Conservation (phyloP, 2,888 invertebrate species). For the Andrena chrysosceles region DNA sequence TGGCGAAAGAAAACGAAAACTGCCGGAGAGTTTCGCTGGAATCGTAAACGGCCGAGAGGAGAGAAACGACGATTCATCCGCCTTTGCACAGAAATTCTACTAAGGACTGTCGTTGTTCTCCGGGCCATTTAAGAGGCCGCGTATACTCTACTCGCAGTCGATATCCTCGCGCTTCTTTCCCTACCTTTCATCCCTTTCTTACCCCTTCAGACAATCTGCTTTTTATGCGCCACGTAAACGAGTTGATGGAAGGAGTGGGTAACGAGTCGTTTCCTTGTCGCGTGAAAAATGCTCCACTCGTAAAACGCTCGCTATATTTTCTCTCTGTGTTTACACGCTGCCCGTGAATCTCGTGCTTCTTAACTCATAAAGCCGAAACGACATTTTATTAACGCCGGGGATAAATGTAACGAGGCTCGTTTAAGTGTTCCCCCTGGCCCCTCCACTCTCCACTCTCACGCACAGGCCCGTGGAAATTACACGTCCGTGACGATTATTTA, state of each 20-base stretch:
- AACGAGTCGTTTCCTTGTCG: slow-evolving; percentile 63
- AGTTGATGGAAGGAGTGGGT: slow-evolving; percentile 45
- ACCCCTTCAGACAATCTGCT: slow-evolving; percentile 53
- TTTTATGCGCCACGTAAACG: slow-evolving; percentile 64
- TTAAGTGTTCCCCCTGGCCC: slow-evolving; percentile 35
- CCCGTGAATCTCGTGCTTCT: slow-evolving; percentile 58
- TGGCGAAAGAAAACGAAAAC: not conserved
- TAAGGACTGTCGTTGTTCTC: slow-evolving; percentile 9
- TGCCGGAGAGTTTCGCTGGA: not conserved
- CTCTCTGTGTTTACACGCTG: slow-evolving; percentile 50
- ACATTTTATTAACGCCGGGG: slow-evolving; percentile 64
- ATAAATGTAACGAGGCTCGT: slow-evolving; percentile 63
- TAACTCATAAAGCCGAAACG: slow-evolving; percentile 65
- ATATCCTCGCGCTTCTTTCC: slow-evolving; percentile 47
- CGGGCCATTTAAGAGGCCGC: slow-evolving; percentile 27
- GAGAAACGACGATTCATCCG: not conserved
- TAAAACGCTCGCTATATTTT: slow-evolving; percentile 65
- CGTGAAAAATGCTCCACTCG: slow-evolving; percentile 67
- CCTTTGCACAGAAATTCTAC: slow-evolving; percentile 17
- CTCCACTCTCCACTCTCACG: not conserved
- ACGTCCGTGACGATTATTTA: slow-evolving; percentile 36
- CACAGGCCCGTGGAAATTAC: slow-evolving; percentile 12
- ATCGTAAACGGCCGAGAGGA: slow-evolving; percentile 13
- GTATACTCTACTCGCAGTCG: slow-evolving; percentile 34
- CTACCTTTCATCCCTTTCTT: slow-evolving; percentile 11